Evolutionary conservation across 1,140 invertebrate species (phyloP).

Genomic region (Nixonia krombeini): DNA sequence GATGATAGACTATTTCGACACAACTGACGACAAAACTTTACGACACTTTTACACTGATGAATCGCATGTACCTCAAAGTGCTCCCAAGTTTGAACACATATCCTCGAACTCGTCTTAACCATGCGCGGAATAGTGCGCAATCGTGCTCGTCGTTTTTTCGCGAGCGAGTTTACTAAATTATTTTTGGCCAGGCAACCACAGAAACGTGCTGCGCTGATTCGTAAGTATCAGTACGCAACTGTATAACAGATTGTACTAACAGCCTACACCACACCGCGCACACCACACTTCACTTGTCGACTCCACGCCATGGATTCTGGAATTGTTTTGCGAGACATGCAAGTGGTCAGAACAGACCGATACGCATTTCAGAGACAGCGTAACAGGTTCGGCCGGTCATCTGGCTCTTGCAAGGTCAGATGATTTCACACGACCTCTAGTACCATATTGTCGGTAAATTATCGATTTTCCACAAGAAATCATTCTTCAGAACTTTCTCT

Average conservation of each 20-base stretch:
- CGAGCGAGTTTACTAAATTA: neutral
- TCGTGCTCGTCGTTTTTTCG: neutral
- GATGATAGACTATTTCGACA: too few relatives aligned
- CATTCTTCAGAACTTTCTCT: too few relatives aligned
- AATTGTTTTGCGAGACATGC: conserved; percentile 1
- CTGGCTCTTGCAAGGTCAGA: neutral
- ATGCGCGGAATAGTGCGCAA: neutral
- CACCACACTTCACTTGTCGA: neutral
- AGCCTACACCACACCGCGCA: neutral
- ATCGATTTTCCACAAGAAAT: neutral
- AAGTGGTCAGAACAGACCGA: neutral
- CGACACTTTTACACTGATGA: too few relatives aligned
- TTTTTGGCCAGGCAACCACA: neutral
- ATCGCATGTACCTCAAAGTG: neutral
- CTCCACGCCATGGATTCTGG: neutral
- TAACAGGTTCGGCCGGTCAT: neutral
- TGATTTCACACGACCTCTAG: neutral
- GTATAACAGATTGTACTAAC: neutral
- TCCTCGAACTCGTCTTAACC: neutral
- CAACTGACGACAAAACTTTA: too few relatives aligned
- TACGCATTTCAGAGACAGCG: neutral
- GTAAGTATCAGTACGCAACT: neutral
- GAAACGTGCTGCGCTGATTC: neutral
- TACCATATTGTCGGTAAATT: neutral
- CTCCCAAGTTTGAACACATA: neutral